phyloP scores from a whole-genome alignment of 92 coral and sea anemone genomes.

The Heliopora coerulea region DNA sequence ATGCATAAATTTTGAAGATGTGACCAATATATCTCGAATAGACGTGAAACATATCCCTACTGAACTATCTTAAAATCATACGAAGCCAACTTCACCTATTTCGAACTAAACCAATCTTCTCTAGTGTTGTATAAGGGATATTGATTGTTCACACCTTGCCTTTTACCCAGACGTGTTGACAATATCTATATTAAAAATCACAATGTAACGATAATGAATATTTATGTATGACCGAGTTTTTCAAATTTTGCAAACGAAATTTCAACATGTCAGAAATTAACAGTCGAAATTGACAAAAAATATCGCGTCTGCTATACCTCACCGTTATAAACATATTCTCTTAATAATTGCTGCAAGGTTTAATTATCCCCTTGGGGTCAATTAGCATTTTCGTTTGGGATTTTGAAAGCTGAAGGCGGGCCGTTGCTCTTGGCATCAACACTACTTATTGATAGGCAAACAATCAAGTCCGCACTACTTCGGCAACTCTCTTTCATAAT shows the following conservation, averaged over 20 bases:
- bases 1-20: no score
- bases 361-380: constrained; percentile 34
- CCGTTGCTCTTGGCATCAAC: constrained; percentile 33
- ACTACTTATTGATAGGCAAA: constrained; percentile 20
- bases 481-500: neutral
- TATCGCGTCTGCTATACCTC: neutral
- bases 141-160: neutral
- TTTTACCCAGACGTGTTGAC: neutral
- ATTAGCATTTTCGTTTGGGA: constrained; percentile 29
- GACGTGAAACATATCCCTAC: no score
- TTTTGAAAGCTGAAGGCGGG: constrained; percentile 31
- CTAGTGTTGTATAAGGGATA: neutral
- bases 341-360: neutral
- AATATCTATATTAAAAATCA: neutral
- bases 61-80: no score
- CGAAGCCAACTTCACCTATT: no score
- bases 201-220: neutral
- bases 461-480: neutral
- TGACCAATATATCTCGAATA: no score
- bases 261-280: no score
- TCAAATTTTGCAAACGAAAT: no score
- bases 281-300: neutral
- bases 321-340: neutral
- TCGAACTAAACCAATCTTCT: no score
- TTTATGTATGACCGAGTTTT: neutral